Conservation (phyloP, 2,797 vertebrate genomes). For the Danio choprae region DNA sequence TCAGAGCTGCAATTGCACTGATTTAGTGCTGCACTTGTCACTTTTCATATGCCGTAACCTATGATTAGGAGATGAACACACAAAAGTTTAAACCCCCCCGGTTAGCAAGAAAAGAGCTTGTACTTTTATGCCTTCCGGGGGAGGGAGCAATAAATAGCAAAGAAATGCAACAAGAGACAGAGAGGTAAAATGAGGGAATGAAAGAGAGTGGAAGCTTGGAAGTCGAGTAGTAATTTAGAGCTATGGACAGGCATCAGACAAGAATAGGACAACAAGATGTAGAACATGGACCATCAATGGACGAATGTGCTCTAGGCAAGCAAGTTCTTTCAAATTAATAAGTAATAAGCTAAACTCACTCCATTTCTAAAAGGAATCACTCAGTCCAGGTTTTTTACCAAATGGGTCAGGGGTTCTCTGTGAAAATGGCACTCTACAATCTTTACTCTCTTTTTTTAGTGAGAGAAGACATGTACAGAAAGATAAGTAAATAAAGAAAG, state of each 20-base stretch:
- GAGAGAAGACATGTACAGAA: slow-evolving; percentile 71
- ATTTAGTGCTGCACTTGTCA: slow-evolving; percentile 39
- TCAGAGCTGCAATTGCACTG: slow-evolving; percentile 1
- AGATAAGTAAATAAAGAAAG: slow-evolving; percentile 79
- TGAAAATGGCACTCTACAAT: slow-evolving; percentile 64
- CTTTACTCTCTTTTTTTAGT: slow-evolving; percentile 60
- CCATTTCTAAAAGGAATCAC: slow-evolving; percentile 58
- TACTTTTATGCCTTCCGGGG: slow-evolving; percentile 7
- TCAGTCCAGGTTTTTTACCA: slow-evolving; percentile 65
- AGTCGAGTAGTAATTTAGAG: not conserved
- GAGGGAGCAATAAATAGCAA: slow-evolving; percentile 3
- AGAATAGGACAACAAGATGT: slow-evolving; percentile 55
- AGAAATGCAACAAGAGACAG: slow-evolving; percentile 2
- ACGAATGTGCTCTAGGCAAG: slow-evolving; percentile 70
- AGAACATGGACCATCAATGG: slow-evolving; percentile 65
- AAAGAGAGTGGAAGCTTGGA: slow-evolving; percentile 60
- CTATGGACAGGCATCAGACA: not conserved
- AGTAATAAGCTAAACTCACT: slow-evolving; percentile 67
- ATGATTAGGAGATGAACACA: not conserved
- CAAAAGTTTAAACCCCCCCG: slow-evolving; percentile 19
- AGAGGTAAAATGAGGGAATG: not conserved
- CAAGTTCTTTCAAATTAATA: slow-evolving; percentile 76
- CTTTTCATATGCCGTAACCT: slow-evolving; percentile 30
- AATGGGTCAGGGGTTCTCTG: slow-evolving; percentile 71
- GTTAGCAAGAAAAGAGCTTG: slow-evolving; percentile 9